Base-by-base conservation (phyloP, 2,888 invertebrate species). In the Marronus borbonicus region DNA sequence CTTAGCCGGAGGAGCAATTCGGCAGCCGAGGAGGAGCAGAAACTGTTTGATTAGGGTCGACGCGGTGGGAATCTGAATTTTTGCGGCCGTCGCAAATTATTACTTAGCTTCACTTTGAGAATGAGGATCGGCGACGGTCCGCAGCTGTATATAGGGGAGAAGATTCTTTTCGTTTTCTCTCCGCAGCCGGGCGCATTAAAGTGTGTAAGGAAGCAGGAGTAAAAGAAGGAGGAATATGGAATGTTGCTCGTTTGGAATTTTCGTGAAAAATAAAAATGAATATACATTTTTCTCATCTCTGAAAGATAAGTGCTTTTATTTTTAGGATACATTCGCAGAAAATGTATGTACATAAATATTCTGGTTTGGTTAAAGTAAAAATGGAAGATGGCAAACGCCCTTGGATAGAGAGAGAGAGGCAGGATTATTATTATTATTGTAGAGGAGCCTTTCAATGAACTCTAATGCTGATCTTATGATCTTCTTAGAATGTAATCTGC, bases 11-110 rank as follows among this genome's bases (percentile, higher is more conserved):
- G 58, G 28, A 36, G 72, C 17, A 44, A 72, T 72, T 58, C 68
- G 68, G 31, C 20, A 2, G 20, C 20, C 8, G 20, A 52, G 31
- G 49, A 0, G 64, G 72, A 55, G 20, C 58, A 58, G 58, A 58
- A 72, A 72, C 28, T 50, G 72, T 31, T 72, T 72, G 72, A 72
- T 72, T 72, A 72, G 72, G 72, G 72, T 72, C 58, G 72, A 72
- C 72, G 72, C 39, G 17, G 39, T 58, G 72, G 58, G 58, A 72
- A 58, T 72, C 36, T 72, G 72, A 72, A 72, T 58, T 72, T 72
- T 72, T 36, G 58, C 28, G 72, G 72, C 20, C 39, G 72, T 31
- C 55, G n/a, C 55, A 17, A 17, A 72, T 72, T 72, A 68, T 50
- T 68, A 72, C 39, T 72, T 72, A 14, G 58, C 72, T 58, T 58